phyloP scores from a whole-genome alignment of 1,140 invertebrate species.

The Stegodyphus dumicola region DNA sequence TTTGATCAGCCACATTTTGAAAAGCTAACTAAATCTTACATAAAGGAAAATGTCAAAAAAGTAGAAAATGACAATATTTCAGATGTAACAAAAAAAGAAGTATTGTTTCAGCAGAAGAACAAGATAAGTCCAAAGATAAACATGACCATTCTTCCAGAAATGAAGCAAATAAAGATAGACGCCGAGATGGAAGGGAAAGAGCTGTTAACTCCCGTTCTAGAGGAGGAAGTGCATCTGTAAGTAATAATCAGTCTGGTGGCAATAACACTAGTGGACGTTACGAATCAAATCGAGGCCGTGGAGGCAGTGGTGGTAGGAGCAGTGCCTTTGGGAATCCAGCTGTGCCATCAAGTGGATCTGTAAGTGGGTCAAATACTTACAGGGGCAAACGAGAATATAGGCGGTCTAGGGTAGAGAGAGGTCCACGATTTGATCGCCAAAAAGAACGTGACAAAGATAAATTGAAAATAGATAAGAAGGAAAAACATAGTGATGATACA shows the following conservation, averaged over 20 bases:
- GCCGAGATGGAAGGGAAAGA: conserved; percentile 34
- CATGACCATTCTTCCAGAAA: conserved; percentile 48
- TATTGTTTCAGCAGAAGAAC: conserved; percentile 10
- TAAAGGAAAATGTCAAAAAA: conserved; percentile 46
- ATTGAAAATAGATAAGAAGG: conserved; percentile 54
- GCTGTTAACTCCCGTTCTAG: conserved; percentile 41
- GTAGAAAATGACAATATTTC: conserved; percentile 15
- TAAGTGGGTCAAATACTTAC: conserved; percentile 61
- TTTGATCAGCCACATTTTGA: conserved; percentile 48
- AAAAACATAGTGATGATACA: conserved; percentile 62
- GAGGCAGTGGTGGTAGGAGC: conserved; percentile 11
- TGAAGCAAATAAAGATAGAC: conserved; percentile 45
- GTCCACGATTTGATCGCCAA: conserved; percentile 63
- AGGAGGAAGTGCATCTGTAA: conserved; percentile 42
- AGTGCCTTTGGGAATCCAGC: conserved; percentile 47
- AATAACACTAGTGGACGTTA: conserved; percentile 6
- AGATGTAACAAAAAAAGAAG: conserved; percentile 33
- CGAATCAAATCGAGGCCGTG: conserved; percentile 45
- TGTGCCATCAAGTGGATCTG: background rate
- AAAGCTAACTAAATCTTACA: conserved; percentile 25
- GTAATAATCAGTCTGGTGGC: background rate
- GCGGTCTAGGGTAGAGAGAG: conserved; percentile 64
- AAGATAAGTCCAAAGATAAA: conserved; percentile 41
- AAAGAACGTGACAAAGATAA: conserved; percentile 57
- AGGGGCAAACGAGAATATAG: conserved; percentile 64